Evolutionary conservation across 1,140 invertebrate genomes (phyloP), one percentile per base, ranked within the genome.

Genomic region (Streblospio benedicti): DNA sequence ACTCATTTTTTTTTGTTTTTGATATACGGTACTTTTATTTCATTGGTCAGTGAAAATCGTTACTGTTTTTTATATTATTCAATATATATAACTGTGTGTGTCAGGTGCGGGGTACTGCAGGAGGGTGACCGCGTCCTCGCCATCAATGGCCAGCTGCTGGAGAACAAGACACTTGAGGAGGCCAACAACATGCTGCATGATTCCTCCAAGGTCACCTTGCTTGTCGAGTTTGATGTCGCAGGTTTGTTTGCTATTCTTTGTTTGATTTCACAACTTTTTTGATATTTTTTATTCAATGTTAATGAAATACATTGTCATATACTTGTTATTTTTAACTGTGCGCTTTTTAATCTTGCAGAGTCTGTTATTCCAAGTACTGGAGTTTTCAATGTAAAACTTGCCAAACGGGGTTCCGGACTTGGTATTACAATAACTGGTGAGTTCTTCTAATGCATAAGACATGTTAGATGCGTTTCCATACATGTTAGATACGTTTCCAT

Each of bases 221-320:
- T 86, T 43, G 83, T 89, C 2, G 91, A 95, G 74, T 95, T 95
- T 77, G 91, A 91, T 79, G 90, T 95, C 67, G 87, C 89, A n/a
- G 77, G 76, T 75, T 65, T 44, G 33, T 33, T 4, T 28, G 14
- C 45, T 61, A 18, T 60, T 60, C n/a, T 41, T 41, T 41, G 12
- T n/a, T 12, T 12, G 38, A 41, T 41, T 41, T 41, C 12, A 12
- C n/a, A 12, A n/a, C 12, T 41, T n/a, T n/a, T 41, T 41, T 41
- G 12, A 12, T n/a, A n/a, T n/a, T n/a, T n/a, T n/a, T n/a, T n/a
- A 1, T 57, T 58, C 30, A 31, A 55, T 38, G 2, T 41, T 12
- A 41, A 35, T 59, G 28, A 18, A 41, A 44, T 45, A 31, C 20
- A 41, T 55, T 62, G 35, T 30, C 23, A 28, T 38, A 47, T 62